A percentile compares a stretch with the other conserved stretches of the same genome.
Evolutionary conservation across 1,140 invertebrate species (phyloP).

Genomic region (Latrodectus geometricus): DNA sequence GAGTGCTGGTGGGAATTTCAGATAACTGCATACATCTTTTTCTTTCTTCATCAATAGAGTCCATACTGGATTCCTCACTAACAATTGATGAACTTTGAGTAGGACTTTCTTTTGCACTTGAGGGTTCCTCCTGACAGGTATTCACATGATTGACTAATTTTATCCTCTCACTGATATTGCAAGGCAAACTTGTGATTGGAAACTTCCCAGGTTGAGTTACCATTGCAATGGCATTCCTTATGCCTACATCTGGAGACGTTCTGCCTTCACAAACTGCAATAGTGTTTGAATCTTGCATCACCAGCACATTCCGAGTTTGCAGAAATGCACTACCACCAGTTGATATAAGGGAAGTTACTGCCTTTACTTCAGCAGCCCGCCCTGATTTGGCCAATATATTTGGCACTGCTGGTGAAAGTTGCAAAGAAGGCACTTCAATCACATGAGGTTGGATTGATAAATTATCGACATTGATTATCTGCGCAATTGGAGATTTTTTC

Average conservation of each 20-base stretch:
- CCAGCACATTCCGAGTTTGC: conserved; percentile 24
- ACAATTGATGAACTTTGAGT: conserved; percentile 10
- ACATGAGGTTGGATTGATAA: conserved; percentile 59
- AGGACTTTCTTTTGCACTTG: conserved; percentile 37
- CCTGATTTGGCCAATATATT: conserved; percentile 52
- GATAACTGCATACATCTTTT: conserved; percentile 35
- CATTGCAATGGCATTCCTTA: neutral
- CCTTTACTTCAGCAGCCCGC: conserved; percentile 36
- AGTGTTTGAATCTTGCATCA: conserved; percentile 21
- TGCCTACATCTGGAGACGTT: neutral
- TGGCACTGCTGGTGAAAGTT: conserved; percentile 55
- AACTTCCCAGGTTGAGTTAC: neutral
- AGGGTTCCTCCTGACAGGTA: conserved; percentile 13
- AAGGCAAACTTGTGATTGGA: conserved; percentile 37
- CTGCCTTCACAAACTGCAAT: conserved; percentile 15
- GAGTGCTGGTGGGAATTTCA: conserved; percentile 43
- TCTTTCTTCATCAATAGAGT: conserved; percentile 58
- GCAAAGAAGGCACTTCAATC: conserved; percentile 62
- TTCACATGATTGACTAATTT: conserved; percentile 42
- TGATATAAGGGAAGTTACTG: conserved; percentile 43
- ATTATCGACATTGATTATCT: conserved; percentile 61
- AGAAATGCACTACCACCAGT: conserved; percentile 38
- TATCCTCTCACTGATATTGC: conserved; percentile 6
- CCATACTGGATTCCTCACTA: conserved; percentile 59
- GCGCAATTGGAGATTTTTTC: conserved; percentile 57